phyloP scores from a whole-genome alignment of 2,888 invertebrate species.

The Liposcelis brunnea region DNA sequence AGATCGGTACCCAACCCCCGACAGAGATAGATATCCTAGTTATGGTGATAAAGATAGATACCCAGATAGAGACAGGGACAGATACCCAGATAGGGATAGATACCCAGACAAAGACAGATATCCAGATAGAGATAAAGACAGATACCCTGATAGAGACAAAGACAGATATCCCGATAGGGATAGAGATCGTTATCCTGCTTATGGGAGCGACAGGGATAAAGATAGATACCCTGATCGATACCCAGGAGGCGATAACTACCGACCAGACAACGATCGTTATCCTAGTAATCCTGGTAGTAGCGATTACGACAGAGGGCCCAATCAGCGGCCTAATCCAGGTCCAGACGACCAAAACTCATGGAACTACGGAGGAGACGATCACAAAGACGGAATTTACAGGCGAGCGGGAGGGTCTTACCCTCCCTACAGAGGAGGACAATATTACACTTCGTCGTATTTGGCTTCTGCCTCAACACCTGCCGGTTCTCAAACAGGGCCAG shows the following conservation, averaged over 20 bases:
- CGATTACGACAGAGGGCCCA: conserved; percentile 1
- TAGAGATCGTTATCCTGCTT: background rate
- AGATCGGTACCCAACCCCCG: background rate
- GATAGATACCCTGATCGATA: conserved; percentile 5
- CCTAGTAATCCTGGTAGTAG: conserved; percentile 1
- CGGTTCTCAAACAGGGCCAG: background rate
- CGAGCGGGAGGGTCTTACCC: conserved; percentile 5
- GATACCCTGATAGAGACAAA: background rate
- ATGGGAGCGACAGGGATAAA: background rate
- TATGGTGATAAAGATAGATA: background rate
- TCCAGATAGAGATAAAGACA: background rate
- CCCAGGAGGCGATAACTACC: background rate
- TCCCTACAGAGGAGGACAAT: background rate
- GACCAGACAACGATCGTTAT: background rate
- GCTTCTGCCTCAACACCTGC: conserved; percentile 5
- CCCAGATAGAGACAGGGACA: background rate
- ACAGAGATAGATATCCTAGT: background rate
- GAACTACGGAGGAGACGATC: conserved; percentile 8
- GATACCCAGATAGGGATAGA: background rate
- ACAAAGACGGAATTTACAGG: conserved; percentile 5
- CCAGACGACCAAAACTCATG: background rate
- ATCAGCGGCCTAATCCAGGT: background rate
- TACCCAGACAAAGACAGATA: background rate
- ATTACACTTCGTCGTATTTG: conserved; percentile 6
- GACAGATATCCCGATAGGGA: conserved; percentile 4